These are phyloP conservation scores for Numenius arquata DNA, from an alignment of 2,113 vertebrate species.

Conservation along the genomic window DNA sequence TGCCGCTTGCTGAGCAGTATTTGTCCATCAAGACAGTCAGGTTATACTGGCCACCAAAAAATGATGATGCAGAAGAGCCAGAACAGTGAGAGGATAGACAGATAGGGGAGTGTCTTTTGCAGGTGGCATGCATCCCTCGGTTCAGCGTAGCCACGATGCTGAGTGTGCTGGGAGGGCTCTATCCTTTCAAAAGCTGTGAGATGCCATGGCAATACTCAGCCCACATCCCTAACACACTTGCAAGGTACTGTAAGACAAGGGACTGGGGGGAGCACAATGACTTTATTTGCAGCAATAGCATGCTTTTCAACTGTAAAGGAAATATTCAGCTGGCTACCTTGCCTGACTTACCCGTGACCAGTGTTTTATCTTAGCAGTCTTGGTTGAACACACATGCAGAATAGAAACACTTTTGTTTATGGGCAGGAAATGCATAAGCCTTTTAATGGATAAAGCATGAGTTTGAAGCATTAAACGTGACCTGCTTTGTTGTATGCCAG, in stretches of 20 bases:
- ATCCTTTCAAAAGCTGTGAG: not conserved
- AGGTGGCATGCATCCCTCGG: not conserved
- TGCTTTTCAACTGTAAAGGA: not conserved
- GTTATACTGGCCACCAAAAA: not conserved
- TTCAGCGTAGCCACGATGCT: accelerated
- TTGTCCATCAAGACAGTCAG: not conserved
- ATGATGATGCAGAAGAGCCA: not conserved
- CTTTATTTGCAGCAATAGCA: not conserved
- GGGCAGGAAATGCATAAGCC: not conserved
- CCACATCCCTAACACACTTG: not conserved
- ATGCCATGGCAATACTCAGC: not conserved
- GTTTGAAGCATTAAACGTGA: not conserved
- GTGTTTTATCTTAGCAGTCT: not conserved
- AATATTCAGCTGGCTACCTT: not conserved
- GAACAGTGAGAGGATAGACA: not conserved
- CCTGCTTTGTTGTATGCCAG: not conserved
- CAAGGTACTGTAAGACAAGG: not conserved
- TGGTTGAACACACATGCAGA: not conserved
- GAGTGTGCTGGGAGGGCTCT: not conserved
- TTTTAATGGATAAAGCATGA: not conserved
- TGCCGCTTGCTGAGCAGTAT: not conserved
- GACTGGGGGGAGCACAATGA: not conserved
- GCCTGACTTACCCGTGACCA: not conserved
- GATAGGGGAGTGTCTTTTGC: not conserved
- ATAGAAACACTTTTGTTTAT: not conserved